phyloP scores from a whole-genome alignment of 2,888 invertebrate species.

The Platynereis dumerilii region DNA sequence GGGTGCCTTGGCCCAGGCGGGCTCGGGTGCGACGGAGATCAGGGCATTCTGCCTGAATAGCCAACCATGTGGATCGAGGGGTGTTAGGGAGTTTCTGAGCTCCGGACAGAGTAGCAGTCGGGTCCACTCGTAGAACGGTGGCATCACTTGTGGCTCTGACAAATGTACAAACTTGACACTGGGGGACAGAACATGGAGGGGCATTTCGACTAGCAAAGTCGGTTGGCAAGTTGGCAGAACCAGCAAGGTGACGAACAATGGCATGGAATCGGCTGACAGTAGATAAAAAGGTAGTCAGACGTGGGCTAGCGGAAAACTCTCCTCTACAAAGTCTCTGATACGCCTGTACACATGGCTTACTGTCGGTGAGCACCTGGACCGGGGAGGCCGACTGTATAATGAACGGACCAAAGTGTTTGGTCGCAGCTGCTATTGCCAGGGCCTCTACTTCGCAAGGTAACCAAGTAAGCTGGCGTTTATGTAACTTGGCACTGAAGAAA shows the following conservation, averaged over 20 bases:
- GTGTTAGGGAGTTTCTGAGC: slow-evolving; percentile 30
- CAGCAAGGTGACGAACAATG: background rate
- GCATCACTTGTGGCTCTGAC: slow-evolving; percentile 23
- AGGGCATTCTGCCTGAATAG: slow-evolving; percentile 38
- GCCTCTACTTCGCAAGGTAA: slow-evolving; percentile 25
- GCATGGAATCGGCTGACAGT: slow-evolving; percentile 1
- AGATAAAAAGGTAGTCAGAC: background rate
- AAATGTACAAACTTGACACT: slow-evolving; percentile 34
- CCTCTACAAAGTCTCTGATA: background rate
- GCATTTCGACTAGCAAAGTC: slow-evolving; percentile 34
- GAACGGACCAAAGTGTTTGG: slow-evolving; percentile 36
- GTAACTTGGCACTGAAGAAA: slow-evolving; percentile 4
- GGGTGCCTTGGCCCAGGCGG: slow-evolving; percentile 40
- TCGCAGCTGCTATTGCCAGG: slow-evolving; percentile 33
- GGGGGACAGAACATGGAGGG: slow-evolving; percentile 28
- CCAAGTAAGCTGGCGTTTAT: background rate
- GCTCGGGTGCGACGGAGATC: slow-evolving; percentile 39
- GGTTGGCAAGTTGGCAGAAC: slow-evolving; percentile 3
- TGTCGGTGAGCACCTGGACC: background rate
- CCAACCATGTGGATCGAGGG: slow-evolving; percentile 29
- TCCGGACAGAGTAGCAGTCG: background rate
- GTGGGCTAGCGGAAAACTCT: background rate
- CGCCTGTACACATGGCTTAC: too few species aligned
- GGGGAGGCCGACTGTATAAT: slow-evolving; percentile 23
- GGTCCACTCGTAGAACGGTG: slow-evolving; percentile 18